Conservation (phyloP, 2,797 vertebrate species). For the Caiman crocodilus region DNA sequence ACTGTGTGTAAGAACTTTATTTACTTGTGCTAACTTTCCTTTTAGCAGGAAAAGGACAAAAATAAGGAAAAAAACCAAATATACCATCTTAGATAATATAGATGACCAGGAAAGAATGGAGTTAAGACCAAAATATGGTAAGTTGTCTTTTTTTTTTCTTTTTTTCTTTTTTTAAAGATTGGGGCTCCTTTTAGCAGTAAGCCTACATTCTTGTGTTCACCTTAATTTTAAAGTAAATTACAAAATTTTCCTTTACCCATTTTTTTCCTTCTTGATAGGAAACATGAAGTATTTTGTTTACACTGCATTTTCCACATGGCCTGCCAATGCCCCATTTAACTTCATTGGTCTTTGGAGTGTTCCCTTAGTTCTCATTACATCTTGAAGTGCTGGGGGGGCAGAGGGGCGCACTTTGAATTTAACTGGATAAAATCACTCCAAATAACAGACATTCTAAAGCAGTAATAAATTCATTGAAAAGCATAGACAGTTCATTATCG, state of each 20-base stretch:
- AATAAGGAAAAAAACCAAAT: constrained; percentile 91
- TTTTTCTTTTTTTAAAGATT: background rate
- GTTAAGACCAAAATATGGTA: constrained; percentile 90
- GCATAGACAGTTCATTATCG: background rate
- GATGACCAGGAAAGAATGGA: constrained; percentile 95
- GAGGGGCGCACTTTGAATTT: background rate
- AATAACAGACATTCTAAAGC: background rate
- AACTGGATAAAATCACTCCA: background rate
- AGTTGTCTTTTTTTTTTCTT: background rate
- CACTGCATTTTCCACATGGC: rapidly evolving
- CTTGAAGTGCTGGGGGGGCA: background rate
- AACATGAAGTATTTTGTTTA: background rate
- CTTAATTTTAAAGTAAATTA: background rate
- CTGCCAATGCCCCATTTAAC: background rate
- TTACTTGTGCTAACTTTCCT: constrained; percentile 18
- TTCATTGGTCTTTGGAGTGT: background rate
- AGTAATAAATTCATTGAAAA: background rate
- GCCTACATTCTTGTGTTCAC: background rate
- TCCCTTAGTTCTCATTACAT: background rate
- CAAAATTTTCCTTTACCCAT: background rate
- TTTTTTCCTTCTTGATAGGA: background rate
- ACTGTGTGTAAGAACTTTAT: background rate
- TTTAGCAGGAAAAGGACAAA: constrained; percentile 88
- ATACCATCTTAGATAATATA: constrained; percentile 93
- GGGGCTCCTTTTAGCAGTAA: background rate